Evolutionary conservation across 1,140 invertebrate genomes (phyloP).

Genomic region (Microplitis mediator): DNA sequence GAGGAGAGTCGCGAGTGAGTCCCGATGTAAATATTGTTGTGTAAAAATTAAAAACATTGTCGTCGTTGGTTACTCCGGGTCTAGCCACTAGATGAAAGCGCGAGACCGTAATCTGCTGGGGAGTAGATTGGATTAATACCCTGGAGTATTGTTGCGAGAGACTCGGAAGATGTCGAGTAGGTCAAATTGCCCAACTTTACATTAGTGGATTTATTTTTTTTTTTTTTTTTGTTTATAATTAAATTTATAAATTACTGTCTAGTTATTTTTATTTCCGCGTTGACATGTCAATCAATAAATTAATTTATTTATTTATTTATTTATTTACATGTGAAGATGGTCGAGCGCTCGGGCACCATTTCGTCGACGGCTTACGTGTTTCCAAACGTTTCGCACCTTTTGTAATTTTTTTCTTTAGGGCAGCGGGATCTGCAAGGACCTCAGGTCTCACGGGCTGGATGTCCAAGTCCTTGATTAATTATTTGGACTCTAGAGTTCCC

Average conservation of each 20-base stretch:
- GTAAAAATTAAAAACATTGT: background rate
- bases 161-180: background rate
- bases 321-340: no score
- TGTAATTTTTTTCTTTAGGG: no score
- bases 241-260: background rate
- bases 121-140: background rate
- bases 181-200: conserved; percentile 3
- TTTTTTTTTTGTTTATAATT: background rate
- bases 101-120: background rate
- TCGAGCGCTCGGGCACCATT: no score
- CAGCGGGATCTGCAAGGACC: no score
- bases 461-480: background rate
- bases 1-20: conserved; percentile 28
- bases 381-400: no score
- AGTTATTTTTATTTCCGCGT: background rate
- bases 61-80: background rate
- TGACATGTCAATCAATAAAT: no score
- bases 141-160: background rate
- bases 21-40: conserved; percentile 32
- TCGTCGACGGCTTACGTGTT: no score
- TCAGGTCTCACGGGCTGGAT: no score
- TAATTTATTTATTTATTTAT: no score
- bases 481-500: conserved; percentile 23
- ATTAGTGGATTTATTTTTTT: no score
- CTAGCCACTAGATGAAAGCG: background rate